Conservation (phyloP, 2,113 vertebrate genomes). For the Saiga tatarica region DNA sequence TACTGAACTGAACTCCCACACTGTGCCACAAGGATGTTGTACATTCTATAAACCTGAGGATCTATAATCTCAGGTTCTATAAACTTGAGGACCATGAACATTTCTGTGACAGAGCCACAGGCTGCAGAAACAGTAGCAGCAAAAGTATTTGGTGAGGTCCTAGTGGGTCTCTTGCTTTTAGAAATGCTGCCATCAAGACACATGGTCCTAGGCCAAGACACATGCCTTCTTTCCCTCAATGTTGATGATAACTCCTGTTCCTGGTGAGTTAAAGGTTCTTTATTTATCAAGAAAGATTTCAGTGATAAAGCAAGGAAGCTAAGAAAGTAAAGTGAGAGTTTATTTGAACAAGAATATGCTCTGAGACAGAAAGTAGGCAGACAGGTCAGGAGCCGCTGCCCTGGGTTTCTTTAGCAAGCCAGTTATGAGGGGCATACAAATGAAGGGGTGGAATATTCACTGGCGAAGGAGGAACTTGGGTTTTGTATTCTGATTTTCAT, state of each 20-base stretch:
- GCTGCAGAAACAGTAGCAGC: not conserved
- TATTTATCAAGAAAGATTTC: not conserved
- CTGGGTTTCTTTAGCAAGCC: not conserved
- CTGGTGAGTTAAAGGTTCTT: not conserved
- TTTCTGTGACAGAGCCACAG: not conserved
- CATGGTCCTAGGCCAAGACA: not conserved
- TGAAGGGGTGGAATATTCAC: not conserved
- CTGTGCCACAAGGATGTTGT: not conserved
- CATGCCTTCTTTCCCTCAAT: not conserved
- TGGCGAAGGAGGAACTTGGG: not conserved
- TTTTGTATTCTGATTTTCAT: not conserved
- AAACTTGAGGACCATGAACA: not conserved
- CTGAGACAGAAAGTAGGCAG: not conserved
- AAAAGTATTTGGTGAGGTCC: not conserved
- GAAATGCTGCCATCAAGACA: not conserved
- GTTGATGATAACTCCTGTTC: not conserved
- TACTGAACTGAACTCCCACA: not conserved
- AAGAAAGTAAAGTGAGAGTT: not conserved
- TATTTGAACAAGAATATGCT: not conserved
- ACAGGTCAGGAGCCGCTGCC: not conserved
- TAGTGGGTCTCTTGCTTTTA: not conserved
- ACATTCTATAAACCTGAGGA: not conserved
- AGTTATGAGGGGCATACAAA: not conserved
- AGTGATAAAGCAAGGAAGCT: not conserved
- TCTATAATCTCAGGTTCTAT: not conserved